Percentiles rank a stretch among this genome's conserved stretches.
These are phyloP conservation scores for Tricholaema leucomelas DNA, from an alignment of 2,113 vertebrate genomes.

Conservation along the genomic window DNA sequence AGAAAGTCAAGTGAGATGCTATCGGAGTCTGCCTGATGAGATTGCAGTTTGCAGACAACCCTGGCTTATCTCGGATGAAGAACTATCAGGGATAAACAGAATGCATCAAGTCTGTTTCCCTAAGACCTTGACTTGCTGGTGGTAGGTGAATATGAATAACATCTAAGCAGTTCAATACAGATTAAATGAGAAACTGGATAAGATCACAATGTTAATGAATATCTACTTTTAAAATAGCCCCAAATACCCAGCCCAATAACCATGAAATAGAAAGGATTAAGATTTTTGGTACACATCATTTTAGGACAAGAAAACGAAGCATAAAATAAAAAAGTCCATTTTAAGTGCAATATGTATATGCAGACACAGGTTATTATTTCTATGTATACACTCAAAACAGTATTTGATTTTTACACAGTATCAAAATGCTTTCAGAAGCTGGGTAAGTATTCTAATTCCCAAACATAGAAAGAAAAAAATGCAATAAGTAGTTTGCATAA, in stretches of 20 bases:
- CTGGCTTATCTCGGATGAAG: slow-evolving; percentile 72
- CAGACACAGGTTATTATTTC: neutral
- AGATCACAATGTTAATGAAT: slow-evolving; percentile 43
- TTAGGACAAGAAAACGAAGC: neutral
- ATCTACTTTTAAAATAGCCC: slow-evolving; percentile 46
- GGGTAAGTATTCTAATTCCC: neutral
- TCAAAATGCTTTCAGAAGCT: neutral
- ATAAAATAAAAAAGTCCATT: neutral
- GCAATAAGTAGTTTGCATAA: neutral
- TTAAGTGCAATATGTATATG: neutral
- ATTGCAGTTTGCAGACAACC: slow-evolving; percentile 68
- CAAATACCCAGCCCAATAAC: neutral
- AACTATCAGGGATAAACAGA: slow-evolving; percentile 63
- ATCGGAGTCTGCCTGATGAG: slow-evolving; percentile 69
- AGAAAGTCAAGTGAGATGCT: slow-evolving; percentile 72
- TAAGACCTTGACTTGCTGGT: slow-evolving; percentile 64
- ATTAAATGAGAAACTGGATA: slow-evolving; percentile 63
- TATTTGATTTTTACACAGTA: neutral
- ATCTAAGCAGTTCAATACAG: slow-evolving; percentile 37
- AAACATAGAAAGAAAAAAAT: neutral
- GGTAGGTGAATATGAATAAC: slow-evolving; percentile 46
- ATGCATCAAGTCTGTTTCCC: slow-evolving; percentile 42
- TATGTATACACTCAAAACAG: neutral
- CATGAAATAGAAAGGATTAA: neutral
- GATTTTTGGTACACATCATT: neutral